Conservation (phyloP, 2,888 invertebrate genomes). For the Spodoptera picta region DNA sequence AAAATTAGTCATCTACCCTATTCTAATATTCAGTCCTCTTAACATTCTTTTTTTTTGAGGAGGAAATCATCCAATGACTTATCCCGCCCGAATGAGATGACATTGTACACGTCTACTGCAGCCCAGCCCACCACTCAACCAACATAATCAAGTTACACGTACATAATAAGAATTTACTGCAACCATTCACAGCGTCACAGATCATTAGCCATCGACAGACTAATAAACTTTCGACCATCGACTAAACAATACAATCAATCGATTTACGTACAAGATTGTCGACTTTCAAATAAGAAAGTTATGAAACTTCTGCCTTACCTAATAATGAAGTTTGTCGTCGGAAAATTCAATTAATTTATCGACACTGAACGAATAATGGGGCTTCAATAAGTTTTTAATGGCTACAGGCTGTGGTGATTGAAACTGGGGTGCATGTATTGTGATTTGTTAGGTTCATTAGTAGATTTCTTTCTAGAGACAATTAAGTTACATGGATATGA, state of each 20-base stretch:
- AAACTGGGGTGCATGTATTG: conserved; percentile 18
- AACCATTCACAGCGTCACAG: conserved; percentile 21
- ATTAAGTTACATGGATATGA: no score
- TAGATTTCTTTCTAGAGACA: background rate
- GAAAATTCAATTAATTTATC: conserved; percentile 79
- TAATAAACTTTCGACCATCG: conserved; percentile 43
- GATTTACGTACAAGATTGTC: conserved; percentile 60
- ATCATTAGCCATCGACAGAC: conserved; percentile 41
- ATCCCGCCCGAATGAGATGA: no score
- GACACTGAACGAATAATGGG: conserved; percentile 70
- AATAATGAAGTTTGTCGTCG: conserved; percentile 68
- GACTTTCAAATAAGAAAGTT: conserved; percentile 58
- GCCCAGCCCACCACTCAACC: background rate
- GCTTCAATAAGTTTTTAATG: conserved; percentile 67
- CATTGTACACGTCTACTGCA: no score
- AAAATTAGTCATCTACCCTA: no score
- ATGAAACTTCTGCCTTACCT: conserved; percentile 66
- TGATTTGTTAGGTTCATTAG: conserved; percentile 16
- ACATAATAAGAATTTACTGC: conserved; percentile 6
- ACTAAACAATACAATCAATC: conserved; percentile 59
- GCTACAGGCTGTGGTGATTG: conserved; percentile 42
- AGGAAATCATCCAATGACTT: no score
- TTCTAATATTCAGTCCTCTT: no score
- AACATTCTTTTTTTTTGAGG: no score
- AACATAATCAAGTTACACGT: background rate